Evolutionary conservation across 2,888 invertebrate species (phyloP).

Genomic region (Slavum lentiscoides): DNA sequence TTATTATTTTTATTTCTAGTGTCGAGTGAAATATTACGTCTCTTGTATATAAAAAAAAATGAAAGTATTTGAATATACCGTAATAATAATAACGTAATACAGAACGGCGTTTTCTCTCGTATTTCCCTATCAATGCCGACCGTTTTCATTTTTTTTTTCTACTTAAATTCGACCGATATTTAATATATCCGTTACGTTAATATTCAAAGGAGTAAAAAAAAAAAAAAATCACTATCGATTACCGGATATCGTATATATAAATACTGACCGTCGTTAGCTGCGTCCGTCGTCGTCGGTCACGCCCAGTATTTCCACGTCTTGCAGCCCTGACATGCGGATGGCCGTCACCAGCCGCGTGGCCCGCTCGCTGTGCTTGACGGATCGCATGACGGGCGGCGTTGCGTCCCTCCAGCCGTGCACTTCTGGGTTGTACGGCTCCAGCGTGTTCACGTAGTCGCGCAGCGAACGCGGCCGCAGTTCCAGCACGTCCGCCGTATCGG

Average conservation of each 20-base stretch:
- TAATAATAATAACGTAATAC: too few relatives aligned
- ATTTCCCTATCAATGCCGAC: too few relatives aligned
- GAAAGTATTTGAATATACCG: too few relatives aligned
- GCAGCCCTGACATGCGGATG: constrained; percentile 43
- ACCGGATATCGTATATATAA: not conserved
- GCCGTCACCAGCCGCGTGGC: constrained; percentile 44
- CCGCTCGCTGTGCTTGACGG: constrained; percentile 51
- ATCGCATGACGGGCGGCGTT: constrained; percentile 55
- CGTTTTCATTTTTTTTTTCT: too few relatives aligned
- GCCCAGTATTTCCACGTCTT: constrained; percentile 44
- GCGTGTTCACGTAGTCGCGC: constrained; percentile 57
- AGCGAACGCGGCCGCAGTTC: constrained; percentile 57
- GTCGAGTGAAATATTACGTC: too few relatives aligned
- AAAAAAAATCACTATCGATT: too few relatives aligned
- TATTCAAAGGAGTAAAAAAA: too few relatives aligned
- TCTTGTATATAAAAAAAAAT: too few relatives aligned
- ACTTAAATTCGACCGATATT: too few relatives aligned
- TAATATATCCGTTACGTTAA: too few relatives aligned
- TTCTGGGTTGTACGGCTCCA: constrained; percentile 57
- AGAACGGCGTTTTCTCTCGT: too few relatives aligned
- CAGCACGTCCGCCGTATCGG: constrained; percentile 31
- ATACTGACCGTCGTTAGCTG: constrained; percentile 52
- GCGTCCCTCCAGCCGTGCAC: constrained; percentile 57
- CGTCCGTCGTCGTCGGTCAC: constrained; percentile 32
- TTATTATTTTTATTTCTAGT: too few relatives aligned